These are phyloP conservation scores for Neocrepidodera transversa DNA, from an alignment of 2,888 invertebrate genomes.

Conservation along the genomic window DNA sequence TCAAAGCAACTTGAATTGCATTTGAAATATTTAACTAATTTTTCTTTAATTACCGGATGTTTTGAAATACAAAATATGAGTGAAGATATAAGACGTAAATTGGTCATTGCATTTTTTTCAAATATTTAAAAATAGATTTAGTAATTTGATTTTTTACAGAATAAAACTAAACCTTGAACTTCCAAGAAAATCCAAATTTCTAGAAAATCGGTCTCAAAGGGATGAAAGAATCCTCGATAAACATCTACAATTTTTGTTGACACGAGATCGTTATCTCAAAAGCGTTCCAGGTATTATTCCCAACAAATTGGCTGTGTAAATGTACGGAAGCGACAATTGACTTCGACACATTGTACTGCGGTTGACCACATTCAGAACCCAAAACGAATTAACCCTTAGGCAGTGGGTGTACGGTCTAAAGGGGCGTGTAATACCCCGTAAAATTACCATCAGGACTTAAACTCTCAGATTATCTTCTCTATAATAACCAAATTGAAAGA, in stretches of 20 bases:
- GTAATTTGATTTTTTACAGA: too few species aligned
- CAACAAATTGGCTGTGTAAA: constrained; percentile 32
- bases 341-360: constrained; percentile 33
- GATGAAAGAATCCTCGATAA: constrained; percentile 15
- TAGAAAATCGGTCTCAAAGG: too few species aligned
- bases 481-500: constrained; percentile 25
- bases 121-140: too few species aligned
- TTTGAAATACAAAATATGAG: too few species aligned
- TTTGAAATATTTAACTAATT: too few species aligned
- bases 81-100: too few species aligned
- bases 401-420: constrained; percentile 19
- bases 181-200: too few species aligned
- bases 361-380: constrained; percentile 27
- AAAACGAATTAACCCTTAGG: constrained; percentile 26
- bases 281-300: constrained; percentile 29
- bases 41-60: too few species aligned
- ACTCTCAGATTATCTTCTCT: constrained; percentile 19
- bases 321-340: constrained; percentile 31
- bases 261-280: constrained; percentile 28
- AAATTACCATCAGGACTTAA: constrained; percentile 31
- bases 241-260: constrained; percentile 20
- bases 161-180: too few species aligned
- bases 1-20: too few species aligned
- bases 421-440: constrained; percentile 36
- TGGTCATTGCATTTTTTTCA: too few species aligned